A percentile compares a stretch with the other conserved stretches of the same genome.
phyloP scores from a whole-genome alignment of 92 coral and sea anemone genomes.

The Metridium senile region DNA sequence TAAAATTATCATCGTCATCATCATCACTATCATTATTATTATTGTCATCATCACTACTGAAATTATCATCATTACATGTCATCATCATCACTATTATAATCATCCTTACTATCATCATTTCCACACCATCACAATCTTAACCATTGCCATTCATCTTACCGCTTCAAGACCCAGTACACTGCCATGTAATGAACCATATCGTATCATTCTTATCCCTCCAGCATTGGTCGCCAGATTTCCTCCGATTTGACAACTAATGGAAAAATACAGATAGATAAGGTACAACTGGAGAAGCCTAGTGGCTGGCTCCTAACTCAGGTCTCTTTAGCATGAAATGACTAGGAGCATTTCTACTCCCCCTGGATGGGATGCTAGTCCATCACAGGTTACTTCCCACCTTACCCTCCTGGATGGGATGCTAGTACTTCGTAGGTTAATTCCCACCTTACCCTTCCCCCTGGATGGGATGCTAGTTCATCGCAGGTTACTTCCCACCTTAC shows the following conservation, averaged over 20 bases:
- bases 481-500: too few species aligned
- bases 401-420: too few species aligned
- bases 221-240: conserved; percentile 98
- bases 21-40: neutral
- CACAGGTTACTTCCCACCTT: too few species aligned
- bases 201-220: conserved; percentile 82
- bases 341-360: too few species aligned
- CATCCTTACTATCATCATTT: neutral
- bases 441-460: too few species aligned
- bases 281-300: neutral
- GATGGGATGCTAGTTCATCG: too few species aligned
- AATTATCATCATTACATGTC: neutral
- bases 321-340: too few species aligned
- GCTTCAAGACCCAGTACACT: conserved; percentile 94
- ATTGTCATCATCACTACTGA: neutral
- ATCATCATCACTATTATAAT: neutral
- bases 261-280: neutral
- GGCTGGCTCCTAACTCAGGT: neutral
- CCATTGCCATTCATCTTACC: conserved; percentile 37
- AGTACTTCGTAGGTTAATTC: too few species aligned
- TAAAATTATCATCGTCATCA: neutral
- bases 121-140: neutral
- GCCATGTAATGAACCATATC: conserved; percentile 99
- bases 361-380: too few species aligned
- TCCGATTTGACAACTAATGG: conserved; percentile 91